These are phyloP conservation scores for Promerops cafer DNA, from an alignment of 2,113 vertebrate species.

Conservation along the genomic window DNA sequence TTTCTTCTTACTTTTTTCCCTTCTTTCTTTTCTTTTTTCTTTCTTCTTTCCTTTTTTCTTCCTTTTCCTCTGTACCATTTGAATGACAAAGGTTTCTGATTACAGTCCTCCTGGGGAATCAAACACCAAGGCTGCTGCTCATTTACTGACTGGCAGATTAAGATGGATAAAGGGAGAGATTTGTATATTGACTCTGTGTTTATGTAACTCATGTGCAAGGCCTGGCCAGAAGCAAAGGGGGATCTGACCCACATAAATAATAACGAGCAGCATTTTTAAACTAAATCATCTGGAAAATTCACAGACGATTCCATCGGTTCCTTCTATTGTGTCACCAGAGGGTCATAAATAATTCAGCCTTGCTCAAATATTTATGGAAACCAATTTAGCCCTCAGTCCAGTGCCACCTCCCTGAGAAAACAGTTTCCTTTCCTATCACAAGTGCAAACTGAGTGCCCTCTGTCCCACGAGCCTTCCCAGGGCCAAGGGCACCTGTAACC, in stretches of 20 bases:
- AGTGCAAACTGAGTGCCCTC: not conserved
- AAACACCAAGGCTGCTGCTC: conserved; percentile 3
- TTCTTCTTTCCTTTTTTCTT: not conserved
- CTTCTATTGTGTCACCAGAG: conserved; percentile 50
- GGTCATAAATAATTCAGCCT: conserved; percentile 69
- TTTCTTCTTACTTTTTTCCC: not conserved
- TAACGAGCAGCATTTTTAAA: conserved; percentile 47
- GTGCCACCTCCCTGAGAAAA: conserved; percentile 54
- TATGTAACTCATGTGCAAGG: not conserved
- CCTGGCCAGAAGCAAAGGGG: conserved; percentile 7
- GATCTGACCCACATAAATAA: conserved; percentile 45
- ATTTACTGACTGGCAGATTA: conserved; percentile 10
- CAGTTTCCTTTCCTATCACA: not conserved
- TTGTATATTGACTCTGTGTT: conserved; percentile 22
- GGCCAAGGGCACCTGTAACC: not conserved
- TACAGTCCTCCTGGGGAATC: conserved; percentile 22
- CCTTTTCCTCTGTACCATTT: not conserved
- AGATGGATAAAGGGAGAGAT: conserved; percentile 29
- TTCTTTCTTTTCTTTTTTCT: no score
- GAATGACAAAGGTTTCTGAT: conserved; percentile 55
- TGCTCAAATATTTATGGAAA: conserved; percentile 72
- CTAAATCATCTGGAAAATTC: conserved; percentile 65
- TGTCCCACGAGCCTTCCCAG: not conserved
- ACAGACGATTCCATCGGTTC: not conserved
- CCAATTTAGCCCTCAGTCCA: conserved; percentile 57